Conservation (phyloP, 1,140 invertebrate species). For the Euwallacea fornicatus region DNA sequence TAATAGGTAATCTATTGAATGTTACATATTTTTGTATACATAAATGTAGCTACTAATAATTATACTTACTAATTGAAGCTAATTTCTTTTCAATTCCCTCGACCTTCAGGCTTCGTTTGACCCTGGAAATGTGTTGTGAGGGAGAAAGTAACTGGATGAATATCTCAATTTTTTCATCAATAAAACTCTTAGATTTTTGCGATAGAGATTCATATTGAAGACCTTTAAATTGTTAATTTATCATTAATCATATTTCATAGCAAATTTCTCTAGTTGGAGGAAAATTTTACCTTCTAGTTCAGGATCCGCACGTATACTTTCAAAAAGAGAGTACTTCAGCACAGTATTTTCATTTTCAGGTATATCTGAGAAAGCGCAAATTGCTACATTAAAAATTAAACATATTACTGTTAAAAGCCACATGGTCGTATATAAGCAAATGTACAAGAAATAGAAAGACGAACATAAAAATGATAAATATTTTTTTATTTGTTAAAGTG, state of each 20-base stretch:
- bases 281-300: constrained; percentile 6
- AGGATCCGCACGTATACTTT: constrained; percentile 14
- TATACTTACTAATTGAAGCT: constrained; percentile 22
- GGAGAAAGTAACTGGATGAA: constrained; percentile 40
- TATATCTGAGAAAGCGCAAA: not conserved
- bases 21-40: not conserved
- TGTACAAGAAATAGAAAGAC: too few relatives aligned
- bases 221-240: too few relatives aligned
- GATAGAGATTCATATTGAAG: not conserved
- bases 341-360: constrained; percentile 16
- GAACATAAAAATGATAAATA: too few relatives aligned
- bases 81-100: not conserved
- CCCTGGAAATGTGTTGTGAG: constrained; percentile 25
- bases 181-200: constrained; percentile 36
- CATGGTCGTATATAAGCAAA: not conserved
- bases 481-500: too few relatives aligned
- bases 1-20: not conserved
- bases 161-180: constrained; percentile 43
- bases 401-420: constrained; percentile 6
- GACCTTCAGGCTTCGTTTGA: constrained; percentile 37
- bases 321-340: constrained; percentile 24
- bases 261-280: too few relatives aligned
- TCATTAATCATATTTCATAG: too few relatives aligned
- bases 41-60: too few relatives aligned
- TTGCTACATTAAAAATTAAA: constrained; percentile 3